A percentile compares a stretch with the other conserved stretches of the same genome.
These are phyloP conservation scores for Zaprionus africanus DNA, from an alignment of 1,140 invertebrate species.

Conservation along the genomic window DNA sequence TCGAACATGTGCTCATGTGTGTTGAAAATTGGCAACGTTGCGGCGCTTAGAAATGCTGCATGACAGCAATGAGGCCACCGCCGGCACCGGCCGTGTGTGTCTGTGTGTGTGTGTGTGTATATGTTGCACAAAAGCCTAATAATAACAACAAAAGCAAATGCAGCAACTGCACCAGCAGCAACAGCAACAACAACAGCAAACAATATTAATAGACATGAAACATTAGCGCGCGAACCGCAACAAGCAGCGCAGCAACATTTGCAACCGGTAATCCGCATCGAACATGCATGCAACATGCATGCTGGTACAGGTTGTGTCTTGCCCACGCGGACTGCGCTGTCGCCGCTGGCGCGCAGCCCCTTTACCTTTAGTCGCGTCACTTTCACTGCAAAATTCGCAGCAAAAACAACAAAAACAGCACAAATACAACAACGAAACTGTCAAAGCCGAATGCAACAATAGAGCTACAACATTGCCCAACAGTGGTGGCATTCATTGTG, in stretches of 20 bases:
- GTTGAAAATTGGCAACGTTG: constrained; percentile 64
- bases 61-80: constrained; percentile 65
- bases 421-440: constrained; percentile 7
- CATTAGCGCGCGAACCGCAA: constrained; percentile 45
- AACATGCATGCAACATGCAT: constrained; percentile 53
- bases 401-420: constrained; percentile 12
- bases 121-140: constrained; percentile 51
- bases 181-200: constrained; percentile 54
- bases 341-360: constrained; percentile 1
- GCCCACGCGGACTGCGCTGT: constrained; percentile 14
- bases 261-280: constrained; percentile 23
- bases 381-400: constrained; percentile 57
- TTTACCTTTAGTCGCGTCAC: constrained; percentile 28
- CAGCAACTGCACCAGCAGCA: constrained; percentile 18
- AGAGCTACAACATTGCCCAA: neutral
- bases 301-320: constrained; percentile 27
- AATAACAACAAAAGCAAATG: constrained; percentile 34
- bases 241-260: constrained; percentile 45
- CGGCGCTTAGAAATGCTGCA: constrained; percentile 61
- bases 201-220: constrained; percentile 72
- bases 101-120: constrained; percentile 8
- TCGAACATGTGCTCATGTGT: constrained; percentile 18
- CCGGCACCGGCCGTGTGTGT: constrained; percentile 52
- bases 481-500: constrained; percentile 6
- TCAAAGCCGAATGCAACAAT: constrained; percentile 31